Evolutionary conservation across 2,113 vertebrate species (phyloP).

Genomic region (Mus musculus): DNA sequence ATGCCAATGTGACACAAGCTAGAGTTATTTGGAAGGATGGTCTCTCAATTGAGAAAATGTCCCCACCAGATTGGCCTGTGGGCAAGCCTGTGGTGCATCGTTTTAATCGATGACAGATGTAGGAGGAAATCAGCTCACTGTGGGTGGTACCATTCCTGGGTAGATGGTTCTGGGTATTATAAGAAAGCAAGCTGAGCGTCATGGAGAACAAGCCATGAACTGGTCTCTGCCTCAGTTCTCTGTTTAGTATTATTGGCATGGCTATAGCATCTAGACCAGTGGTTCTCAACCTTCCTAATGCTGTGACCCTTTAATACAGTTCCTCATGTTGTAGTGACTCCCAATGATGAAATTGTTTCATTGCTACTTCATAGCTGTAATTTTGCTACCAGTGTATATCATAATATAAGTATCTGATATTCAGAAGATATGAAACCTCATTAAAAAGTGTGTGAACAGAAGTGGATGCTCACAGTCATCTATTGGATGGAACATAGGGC

Average conservation of each 20-base stretch:
- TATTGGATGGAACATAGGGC: too few species aligned
- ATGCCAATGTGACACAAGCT: not conserved
- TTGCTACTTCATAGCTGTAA: not conserved
- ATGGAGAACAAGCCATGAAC: not conserved
- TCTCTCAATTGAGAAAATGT: not conserved
- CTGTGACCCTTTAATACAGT: not conserved
- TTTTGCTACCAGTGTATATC: not conserved
- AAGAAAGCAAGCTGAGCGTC: not conserved
- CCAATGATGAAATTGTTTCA: not conserved
- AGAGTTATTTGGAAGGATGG: not conserved
- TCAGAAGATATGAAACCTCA: not conserved
- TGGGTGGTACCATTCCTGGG: not conserved
- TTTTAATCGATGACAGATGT: not conserved
- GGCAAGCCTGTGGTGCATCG: not conserved
- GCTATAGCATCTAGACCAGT: rapidly evolving
- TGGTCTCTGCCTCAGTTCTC: not conserved
- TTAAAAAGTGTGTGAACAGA: too few species aligned
- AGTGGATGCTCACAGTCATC: too few species aligned
- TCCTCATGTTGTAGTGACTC: not conserved
- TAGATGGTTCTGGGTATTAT: too few species aligned
- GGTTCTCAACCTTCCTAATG: not conserved
- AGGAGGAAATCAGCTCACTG: not conserved
- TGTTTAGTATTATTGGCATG: not conserved
- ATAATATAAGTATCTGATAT: not conserved
- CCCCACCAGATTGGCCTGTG: not conserved